phyloP scores from a whole-genome alignment of 2,797 vertebrate genomes.

The Gorsachius magnificus region DNA sequence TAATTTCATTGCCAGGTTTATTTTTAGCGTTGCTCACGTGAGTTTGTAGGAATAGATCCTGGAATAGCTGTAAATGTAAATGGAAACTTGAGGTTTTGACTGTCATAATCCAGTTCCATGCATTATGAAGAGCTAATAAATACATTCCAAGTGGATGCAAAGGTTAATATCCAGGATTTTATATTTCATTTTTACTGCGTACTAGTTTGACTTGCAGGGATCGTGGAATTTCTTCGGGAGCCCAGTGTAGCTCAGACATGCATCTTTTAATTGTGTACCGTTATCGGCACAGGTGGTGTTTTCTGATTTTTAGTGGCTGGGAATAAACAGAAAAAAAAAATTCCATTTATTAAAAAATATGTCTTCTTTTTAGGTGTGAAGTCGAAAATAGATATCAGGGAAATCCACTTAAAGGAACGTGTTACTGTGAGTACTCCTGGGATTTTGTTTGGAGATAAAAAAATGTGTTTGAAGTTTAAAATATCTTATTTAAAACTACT shows the following conservation, averaged over 20 bases:
- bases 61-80: background rate
- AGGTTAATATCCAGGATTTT: background rate
- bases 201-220: background rate
- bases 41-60: background rate
- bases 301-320: background rate
- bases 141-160: background rate
- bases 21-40: background rate
- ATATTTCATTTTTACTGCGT: background rate
- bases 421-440: slow-evolving; percentile 91
- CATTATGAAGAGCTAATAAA: background rate
- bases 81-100: background rate
- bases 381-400: slow-evolving; percentile 98
- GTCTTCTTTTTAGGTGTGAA: slow-evolving; percentile 86
- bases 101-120: background rate
- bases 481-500: background rate
- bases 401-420: slow-evolving; percentile 98
- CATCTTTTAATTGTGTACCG: background rate
- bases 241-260: background rate
- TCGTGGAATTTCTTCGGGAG: background rate
- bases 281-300: background rate
- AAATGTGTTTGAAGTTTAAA: background rate
- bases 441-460: background rate
- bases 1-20: slow-evolving; percentile 23
- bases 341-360: background rate
- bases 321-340: background rate